Evolutionary conservation across 2,113 vertebrate species (phyloP).

Genomic region (Psephotus haematonotus): DNA sequence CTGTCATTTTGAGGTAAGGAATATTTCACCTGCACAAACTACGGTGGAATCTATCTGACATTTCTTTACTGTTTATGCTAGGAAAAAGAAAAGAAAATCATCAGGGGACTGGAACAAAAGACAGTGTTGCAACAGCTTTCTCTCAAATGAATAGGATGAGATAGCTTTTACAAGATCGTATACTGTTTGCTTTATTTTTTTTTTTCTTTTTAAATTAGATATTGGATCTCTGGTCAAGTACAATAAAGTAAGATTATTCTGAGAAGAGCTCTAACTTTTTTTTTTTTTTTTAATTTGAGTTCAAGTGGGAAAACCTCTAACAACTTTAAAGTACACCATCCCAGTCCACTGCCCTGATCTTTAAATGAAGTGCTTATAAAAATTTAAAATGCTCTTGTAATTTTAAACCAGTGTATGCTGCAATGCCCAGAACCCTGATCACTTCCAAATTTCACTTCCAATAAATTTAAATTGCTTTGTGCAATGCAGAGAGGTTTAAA

Average conservation of each 20-base stretch:
- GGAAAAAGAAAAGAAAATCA: neutral
- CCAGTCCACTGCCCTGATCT: neutral
- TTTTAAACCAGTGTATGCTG: constrained; percentile 57
- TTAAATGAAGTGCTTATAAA: constrained; percentile 58
- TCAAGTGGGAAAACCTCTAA: neutral
- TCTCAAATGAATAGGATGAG: neutral
- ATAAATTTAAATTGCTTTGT: constrained; percentile 76
- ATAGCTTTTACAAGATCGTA: neutral
- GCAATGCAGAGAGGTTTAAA: constrained; percentile 66
- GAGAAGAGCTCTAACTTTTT: neutral
- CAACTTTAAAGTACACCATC: neutral
- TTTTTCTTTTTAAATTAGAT: neutral
- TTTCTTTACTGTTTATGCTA: neutral
- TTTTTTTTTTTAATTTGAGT: neutral
- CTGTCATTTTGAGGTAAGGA: neutral
- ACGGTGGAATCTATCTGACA: neutral
- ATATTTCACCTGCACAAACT: neutral
- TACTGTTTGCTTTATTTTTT: neutral
- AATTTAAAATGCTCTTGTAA: constrained; percentile 49
- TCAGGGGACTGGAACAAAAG: neutral
- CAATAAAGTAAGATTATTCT: neutral
- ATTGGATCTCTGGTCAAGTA: neutral
- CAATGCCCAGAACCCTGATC: constrained; percentile 61
- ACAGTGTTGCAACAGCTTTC: neutral
- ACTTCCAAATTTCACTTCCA: constrained; percentile 71